Conservation (phyloP, 1,140 invertebrate species). For the Drosophila pallidifrons region DNA sequence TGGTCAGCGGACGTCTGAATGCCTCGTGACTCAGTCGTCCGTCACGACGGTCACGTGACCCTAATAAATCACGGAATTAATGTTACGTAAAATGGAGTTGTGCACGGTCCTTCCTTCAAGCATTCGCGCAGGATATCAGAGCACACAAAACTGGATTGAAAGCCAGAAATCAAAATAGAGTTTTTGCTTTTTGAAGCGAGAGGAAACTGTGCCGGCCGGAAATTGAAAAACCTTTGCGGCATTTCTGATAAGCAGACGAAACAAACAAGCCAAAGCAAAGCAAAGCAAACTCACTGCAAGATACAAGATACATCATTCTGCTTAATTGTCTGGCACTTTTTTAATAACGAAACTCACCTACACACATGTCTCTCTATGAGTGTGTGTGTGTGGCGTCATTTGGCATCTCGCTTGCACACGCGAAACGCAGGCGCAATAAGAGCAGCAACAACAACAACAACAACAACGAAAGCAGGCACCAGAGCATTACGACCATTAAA, state of each 20-base stretch:
- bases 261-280: slow-evolving; percentile 23
- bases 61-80: slow-evolving; percentile 85
- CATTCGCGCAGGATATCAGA: slow-evolving; percentile 14
- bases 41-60: slow-evolving; percentile 84
- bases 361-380: background rate
- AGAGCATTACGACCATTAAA: slow-evolving; percentile 81
- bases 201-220: slow-evolving; percentile 76
- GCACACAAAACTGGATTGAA: background rate
- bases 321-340: slow-evolving; percentile 52
- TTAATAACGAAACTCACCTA: slow-evolving; percentile 30
- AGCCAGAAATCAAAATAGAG: slow-evolving; percentile 16
- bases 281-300: background rate
- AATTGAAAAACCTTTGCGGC: slow-evolving; percentile 82
- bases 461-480: slow-evolving; percentile 41
- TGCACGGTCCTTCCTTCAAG: slow-evolving; percentile 14
- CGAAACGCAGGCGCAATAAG: slow-evolving; percentile 52
- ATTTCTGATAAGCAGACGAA: slow-evolving; percentile 68
- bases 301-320: slow-evolving; percentile 15
- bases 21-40: slow-evolving; percentile 76
- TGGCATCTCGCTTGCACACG: slow-evolving; percentile 39
- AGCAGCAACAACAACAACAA: slow-evolving; percentile 20
- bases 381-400: background rate
- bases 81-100: slow-evolving; percentile 85
- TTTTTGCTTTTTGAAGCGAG: slow-evolving; percentile 17
- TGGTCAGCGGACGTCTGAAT: slow-evolving; percentile 60